A percentile compares a stretch with the other conserved stretches of the same genome.
These are phyloP conservation scores for Ophiothrix spiculata DNA, from an alignment of 35 echinoderm and acorn worm genomes.

Conservation along the genomic window DNA sequence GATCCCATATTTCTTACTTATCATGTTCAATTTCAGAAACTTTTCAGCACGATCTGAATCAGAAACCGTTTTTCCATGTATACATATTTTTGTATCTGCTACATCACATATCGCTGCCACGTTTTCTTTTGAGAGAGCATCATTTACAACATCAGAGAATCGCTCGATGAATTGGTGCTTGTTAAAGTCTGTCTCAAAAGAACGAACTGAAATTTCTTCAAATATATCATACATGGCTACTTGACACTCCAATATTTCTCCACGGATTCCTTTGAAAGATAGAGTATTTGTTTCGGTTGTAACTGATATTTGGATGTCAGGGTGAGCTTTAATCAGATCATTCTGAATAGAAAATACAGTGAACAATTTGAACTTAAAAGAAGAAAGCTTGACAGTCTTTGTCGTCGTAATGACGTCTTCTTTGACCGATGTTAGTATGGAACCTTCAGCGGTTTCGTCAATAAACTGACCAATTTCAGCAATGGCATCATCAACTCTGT, in stretches of 20 bases:
- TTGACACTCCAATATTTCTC: neutral
- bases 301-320: neutral
- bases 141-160: slow-evolving; percentile 16
- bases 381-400: no score
- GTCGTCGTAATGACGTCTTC: no score
- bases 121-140: neutral
- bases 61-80: neutral
- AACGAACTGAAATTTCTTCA: neutral
- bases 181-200: neutral
- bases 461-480: no score
- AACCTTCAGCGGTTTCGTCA: no score
- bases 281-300: neutral
- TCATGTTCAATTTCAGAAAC: neutral
- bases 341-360: slow-evolving; percentile 14
- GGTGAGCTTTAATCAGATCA: neutral
- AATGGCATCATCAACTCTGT: no score
- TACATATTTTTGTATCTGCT: slow-evolving; percentile 7
- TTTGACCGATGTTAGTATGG: no score
- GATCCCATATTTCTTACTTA: neutral
- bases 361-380: slow-evolving; percentile 2
- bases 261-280: slow-evolving; percentile 13
- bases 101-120: neutral
- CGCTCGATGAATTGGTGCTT: neutral
- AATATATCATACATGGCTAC: slow-evolving; percentile 11
- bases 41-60: neutral